Conservation (phyloP, 2,113 vertebrate genomes). For the Cervus canadensis region DNA sequence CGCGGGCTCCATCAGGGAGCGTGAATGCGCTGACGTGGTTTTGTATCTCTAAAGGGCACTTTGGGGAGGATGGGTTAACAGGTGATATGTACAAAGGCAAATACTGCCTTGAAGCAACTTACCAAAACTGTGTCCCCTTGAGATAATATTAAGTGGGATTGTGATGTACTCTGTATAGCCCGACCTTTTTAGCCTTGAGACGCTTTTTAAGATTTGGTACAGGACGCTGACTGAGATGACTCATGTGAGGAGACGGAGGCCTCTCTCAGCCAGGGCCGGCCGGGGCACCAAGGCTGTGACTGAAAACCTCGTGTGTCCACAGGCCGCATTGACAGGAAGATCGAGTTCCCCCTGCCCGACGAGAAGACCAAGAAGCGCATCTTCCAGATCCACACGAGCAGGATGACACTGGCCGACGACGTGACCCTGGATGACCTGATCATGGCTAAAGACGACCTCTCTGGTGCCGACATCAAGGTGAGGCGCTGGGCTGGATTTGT, state of each 20-base stretch:
- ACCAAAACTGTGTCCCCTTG: neutral
- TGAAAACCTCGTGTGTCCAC: neutral
- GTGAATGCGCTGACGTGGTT: neutral
- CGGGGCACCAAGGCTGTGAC: neutral
- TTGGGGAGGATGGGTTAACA: neutral
- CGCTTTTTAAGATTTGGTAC: neutral
- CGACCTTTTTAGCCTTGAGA: neutral
- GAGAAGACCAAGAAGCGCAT: constrained; percentile 98
- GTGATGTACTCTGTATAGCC: fast-evolving
- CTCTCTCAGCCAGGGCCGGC: neutral
- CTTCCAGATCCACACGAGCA: constrained; percentile 98
- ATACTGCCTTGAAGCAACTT: neutral
- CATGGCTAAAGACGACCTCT: constrained; percentile 97
- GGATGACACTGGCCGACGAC: constrained; percentile 94
- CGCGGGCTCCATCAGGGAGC: neutral
- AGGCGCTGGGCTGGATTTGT: neutral
- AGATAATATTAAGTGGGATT: neutral
- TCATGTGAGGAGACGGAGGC: neutral
- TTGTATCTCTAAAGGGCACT: neutral
- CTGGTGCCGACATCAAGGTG: constrained; percentile 98
- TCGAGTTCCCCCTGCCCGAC: constrained; percentile 97
- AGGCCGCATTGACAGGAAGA: constrained; percentile 98
- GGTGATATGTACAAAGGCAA: neutral
- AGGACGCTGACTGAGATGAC: neutral
- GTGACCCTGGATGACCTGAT: constrained; percentile 97